phyloP scores from a whole-genome alignment of 2,797 vertebrate species.

The Erethizon dorsatum region DNA sequence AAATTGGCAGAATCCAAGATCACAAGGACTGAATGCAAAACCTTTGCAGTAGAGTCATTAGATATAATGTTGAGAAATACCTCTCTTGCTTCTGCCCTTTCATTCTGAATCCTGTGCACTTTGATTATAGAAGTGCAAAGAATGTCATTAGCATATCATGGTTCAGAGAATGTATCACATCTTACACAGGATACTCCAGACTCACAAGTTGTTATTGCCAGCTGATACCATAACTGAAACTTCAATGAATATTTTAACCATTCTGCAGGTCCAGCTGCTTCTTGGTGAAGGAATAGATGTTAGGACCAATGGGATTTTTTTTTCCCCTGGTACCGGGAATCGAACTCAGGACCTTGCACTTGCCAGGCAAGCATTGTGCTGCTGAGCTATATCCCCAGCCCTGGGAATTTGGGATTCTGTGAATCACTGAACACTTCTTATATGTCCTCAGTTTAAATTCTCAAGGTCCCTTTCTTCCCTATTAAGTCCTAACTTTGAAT shows the following conservation, averaged over 20 bases:
- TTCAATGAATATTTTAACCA: background rate
- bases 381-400: too few relatives aligned
- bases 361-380: too few relatives aligned
- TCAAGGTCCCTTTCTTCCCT: background rate
- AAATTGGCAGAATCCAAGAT: background rate
- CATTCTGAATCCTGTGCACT: background rate
- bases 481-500: background rate
- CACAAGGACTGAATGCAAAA: background rate
- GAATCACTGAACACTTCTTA: background rate
- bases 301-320: background rate
- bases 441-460: constrained; percentile 24
- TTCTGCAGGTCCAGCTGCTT: background rate
- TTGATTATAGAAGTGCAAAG: background rate
- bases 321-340: too few relatives aligned
- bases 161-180: background rate
- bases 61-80: background rate
- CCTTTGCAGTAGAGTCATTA: background rate
- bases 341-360: too few relatives aligned
- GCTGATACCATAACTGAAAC: too few relatives aligned
- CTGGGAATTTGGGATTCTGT: background rate
- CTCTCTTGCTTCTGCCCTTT: background rate
- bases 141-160: background rate
- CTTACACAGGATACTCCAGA: background rate
- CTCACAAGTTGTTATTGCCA: background rate
- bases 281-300: background rate